phyloP scores from a whole-genome alignment of 2,888 invertebrate genomes.

The Dione vanillae region DNA sequence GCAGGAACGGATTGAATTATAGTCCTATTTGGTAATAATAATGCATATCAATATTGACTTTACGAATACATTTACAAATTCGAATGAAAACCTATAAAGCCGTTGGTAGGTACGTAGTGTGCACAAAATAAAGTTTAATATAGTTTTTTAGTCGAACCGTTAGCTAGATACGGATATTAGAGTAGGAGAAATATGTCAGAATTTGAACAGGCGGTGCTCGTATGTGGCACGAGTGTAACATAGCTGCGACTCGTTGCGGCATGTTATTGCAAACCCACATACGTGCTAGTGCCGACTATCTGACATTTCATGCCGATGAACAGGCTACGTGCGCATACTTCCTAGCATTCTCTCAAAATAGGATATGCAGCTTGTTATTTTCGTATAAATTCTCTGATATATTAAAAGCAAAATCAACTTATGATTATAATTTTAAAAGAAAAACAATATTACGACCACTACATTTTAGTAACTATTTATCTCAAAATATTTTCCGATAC shows the following conservation, averaged over 20 bases:
- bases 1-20: neutral
- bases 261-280: constrained; percentile 84
- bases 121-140: neutral
- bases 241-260: constrained; percentile 80
- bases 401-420: constrained; percentile 9
- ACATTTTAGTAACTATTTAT: neutral
- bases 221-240: constrained; percentile 77
- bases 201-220: constrained; percentile 75
- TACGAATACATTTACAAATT: neutral
- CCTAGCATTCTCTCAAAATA: constrained; percentile 65
- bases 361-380: constrained; percentile 56
- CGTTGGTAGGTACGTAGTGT: neutral
- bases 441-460: neutral
- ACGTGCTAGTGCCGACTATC: constrained; percentile 74
- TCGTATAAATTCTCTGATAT: constrained; percentile 41
- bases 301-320: constrained; percentile 83
- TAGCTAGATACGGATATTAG: constrained; percentile 54
- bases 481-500: constrained; percentile 42
- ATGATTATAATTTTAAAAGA: neutral
- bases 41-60: neutral
- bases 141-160: constrained; percentile 14
- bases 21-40: no score
- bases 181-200: constrained; percentile 78
- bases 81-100: neutral
- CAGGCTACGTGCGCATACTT: constrained; percentile 72